These are phyloP conservation scores for Thaleichthys pacificus DNA, from an alignment of 2,797 vertebrate genomes.

Conservation along the genomic window DNA sequence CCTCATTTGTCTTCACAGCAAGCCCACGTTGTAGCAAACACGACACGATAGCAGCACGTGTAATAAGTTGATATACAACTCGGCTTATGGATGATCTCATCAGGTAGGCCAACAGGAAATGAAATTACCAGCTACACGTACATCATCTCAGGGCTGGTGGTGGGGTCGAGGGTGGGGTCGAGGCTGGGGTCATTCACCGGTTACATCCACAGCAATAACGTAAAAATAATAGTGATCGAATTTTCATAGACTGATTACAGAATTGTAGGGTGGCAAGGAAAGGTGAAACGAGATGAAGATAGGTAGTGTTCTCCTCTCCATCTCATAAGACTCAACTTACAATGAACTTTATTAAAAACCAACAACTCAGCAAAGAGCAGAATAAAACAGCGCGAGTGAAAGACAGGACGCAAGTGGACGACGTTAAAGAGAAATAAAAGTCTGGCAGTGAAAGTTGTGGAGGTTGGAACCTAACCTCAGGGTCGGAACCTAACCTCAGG, in stretches of 20 bases:
- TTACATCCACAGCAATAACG: background rate
- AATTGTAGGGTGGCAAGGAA: background rate
- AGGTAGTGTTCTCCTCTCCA: background rate
- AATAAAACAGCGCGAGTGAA: background rate
- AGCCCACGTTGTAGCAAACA: background rate
- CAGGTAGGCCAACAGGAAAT: constrained; percentile 1
- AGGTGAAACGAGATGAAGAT: background rate
- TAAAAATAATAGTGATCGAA: background rate
- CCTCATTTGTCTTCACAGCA: background rate
- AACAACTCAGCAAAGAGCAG: background rate
- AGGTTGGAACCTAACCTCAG: constrained; percentile 46
- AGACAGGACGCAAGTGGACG: background rate
- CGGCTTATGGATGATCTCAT: background rate
- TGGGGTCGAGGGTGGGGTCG: background rate
- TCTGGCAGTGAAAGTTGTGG: constrained; percentile 9
- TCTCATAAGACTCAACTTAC: background rate
- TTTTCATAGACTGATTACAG: background rate
- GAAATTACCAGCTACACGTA: background rate
- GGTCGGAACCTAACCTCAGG: constrained; percentile 40
- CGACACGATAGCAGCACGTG: background rate
- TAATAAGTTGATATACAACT: background rate
- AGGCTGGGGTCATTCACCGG: background rate
- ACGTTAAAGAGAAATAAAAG: background rate
- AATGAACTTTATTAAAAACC: no score
- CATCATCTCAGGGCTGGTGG: background rate